phyloP scores from a whole-genome alignment of 30 jellyfish, hydroid and myxozoan genomes.

The Cassiopea andromeda region DNA sequence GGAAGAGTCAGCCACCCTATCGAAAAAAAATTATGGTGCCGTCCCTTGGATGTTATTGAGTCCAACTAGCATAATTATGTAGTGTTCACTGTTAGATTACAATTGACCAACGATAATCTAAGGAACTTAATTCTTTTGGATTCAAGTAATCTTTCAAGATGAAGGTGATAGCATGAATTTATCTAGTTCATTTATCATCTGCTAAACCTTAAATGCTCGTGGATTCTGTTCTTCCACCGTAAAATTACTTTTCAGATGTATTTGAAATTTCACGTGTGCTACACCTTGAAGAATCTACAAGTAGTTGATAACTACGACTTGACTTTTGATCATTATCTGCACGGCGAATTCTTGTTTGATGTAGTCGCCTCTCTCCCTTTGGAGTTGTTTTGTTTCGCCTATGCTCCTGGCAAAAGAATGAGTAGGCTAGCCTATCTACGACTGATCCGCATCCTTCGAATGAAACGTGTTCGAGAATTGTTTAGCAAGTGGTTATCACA shows the following conservation, averaged over 20 bases:
- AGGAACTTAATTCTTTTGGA: too few relatives aligned
- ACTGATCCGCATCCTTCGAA: conserved; percentile 67
- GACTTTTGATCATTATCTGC: conserved; percentile 52
- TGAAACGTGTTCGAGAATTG: conserved; percentile 57
- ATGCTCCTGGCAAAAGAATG: conserved; percentile 44
- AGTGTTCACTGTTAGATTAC: too few relatives aligned
- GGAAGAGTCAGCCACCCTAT: too few relatives aligned
- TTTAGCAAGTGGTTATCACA: conserved; percentile 56
- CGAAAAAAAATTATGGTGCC: too few relatives aligned
- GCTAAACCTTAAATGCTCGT: too few relatives aligned
- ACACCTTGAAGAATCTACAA: conserved; percentile 56
- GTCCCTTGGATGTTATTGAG: too few relatives aligned
- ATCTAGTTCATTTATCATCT: too few relatives aligned
- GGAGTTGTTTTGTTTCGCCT: conserved; percentile 64
- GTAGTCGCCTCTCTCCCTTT: conserved; percentile 75
- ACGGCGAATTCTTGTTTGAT: conserved; percentile 77
- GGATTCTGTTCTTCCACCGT: neutral
- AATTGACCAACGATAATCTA: too few relatives aligned
- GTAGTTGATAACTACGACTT: conserved; percentile 47
- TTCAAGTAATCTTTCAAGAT: too few relatives aligned
- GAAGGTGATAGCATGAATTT: too few relatives aligned
- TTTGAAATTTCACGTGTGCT: conserved; percentile 77
- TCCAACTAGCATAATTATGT: too few relatives aligned
- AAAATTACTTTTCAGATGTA: conserved; percentile 55
- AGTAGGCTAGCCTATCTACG: conserved; percentile 59